Evolutionary conservation across 1,140 invertebrate species (phyloP).

Genomic region (Branchinecta lindahli): DNA sequence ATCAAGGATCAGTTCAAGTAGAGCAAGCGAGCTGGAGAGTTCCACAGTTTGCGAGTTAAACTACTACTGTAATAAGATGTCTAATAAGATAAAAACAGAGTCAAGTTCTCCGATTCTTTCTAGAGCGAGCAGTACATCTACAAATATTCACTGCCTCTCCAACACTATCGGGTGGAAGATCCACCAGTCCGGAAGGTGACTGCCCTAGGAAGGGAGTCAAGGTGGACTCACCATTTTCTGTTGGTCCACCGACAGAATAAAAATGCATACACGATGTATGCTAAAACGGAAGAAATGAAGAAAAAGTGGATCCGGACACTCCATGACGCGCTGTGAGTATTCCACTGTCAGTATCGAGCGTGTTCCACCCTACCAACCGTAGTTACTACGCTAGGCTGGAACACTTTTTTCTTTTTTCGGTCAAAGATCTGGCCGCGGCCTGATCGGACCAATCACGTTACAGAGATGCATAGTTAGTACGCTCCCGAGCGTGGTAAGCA

Average conservation of each 20-base stretch:
- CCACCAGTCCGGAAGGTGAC: slow-evolving; percentile 35
- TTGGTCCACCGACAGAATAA: slow-evolving; percentile 64
- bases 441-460: too few species aligned
- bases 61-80: too few species aligned
- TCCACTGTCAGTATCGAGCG: neutral
- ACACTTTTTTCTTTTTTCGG: too few species aligned
- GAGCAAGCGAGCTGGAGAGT: too few species aligned
- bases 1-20: too few species aligned
- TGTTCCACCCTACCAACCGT: too few species aligned
- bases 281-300: slow-evolving; percentile 71
- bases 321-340: slow-evolving; percentile 67
- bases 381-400: too few species aligned
- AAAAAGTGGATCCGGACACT: slow-evolving; percentile 83
- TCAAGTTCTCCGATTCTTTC: slow-evolving; percentile 21
- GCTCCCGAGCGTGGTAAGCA: too few species aligned
- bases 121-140: slow-evolving; percentile 83
- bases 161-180: slow-evolving; percentile 75
- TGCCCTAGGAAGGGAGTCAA: slow-evolving; percentile 45
- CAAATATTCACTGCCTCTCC: slow-evolving; percentile 64
- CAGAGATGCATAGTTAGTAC: too few species aligned
- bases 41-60: too few species aligned
- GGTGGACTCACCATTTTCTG: slow-evolving; percentile 65
- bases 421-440: too few species aligned
- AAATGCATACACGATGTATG: slow-evolving; percentile 74
- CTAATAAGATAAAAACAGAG: too few species aligned